These are phyloP conservation scores for Schizopygopsis malacanthus DNA, from an alignment of 2,797 vertebrate genomes.

Conservation along the genomic window DNA sequence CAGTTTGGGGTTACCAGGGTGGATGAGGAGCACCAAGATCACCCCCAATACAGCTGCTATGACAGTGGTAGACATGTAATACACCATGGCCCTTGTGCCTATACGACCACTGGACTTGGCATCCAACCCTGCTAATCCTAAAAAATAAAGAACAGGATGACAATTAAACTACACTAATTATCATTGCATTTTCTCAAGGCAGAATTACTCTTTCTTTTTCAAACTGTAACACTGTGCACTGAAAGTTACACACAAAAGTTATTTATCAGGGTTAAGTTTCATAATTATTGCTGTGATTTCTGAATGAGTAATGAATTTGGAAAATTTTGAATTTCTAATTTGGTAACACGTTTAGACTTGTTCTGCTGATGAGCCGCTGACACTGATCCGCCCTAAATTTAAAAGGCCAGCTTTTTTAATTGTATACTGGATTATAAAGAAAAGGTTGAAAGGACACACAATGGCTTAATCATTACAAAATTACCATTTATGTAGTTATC, in stretches of 20 bases:
- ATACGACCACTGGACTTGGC: slow-evolving; percentile 95
- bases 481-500: not conserved
- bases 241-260: not conserved
- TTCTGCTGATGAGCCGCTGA: not conserved
- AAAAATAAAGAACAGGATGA: not conserved
- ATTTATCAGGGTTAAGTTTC: not conserved
- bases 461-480: not conserved
- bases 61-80: slow-evolving; percentile 97
- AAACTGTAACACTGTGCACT: not conserved
- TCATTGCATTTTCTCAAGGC: not conserved
- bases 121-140: slow-evolving; percentile 94
- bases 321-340: not conserved
- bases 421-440: not conserved
- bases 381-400: slow-evolving; percentile 11
- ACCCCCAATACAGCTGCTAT: slow-evolving; percentile 93
- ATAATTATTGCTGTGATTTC: not conserved
- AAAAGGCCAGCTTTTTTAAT: not conserved
- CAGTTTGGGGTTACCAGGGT: slow-evolving; percentile 95
- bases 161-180: not conserved
- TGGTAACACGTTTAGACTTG: not conserved
- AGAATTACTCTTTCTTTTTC: not conserved
- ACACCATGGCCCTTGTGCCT: slow-evolving; percentile 95
- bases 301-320: not conserved
- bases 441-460: not conserved
- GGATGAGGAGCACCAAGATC: slow-evolving; percentile 91